Base-by-base conservation (phyloP, 2,113 vertebrate genomes). In the Toxotes chatareus region DNA sequence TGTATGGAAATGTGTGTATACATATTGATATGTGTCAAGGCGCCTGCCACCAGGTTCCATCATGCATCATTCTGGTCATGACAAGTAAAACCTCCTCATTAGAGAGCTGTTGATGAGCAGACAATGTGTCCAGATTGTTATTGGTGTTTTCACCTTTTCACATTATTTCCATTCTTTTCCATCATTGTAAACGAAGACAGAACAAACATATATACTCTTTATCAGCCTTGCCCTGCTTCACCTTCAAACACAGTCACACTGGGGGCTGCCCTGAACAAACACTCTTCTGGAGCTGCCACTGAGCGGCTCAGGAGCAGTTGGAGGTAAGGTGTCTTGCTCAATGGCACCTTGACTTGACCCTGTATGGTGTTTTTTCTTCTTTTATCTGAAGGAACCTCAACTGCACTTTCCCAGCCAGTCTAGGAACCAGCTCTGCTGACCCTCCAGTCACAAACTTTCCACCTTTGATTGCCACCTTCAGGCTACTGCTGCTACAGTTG, bases 281-380 rank as follows among this genome's bases (percentile, higher is more conserved):
- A 19, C 42, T 76, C 66, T 61, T 42, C 83, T 83, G 68, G 79
- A 71, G 79, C 69, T 65, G 56, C 76, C 42, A 36, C 73, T 66
- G 69, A 84, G 69, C 67, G 51, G 57, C 70, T 76, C 85, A 38
- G 82, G 46, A 85, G 73, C 63, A 60, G 75, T 47, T 84, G 69
- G 77, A 78, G 90, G 53, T 76, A 76, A 87, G 83, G 73, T 59
- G 76, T 86, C 74, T 83, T 81, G 86, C 85, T 87, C 79, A 92
- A 90, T 65, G 88, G 73, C 88, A 86, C 88, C 84, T 90, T 89
- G 76, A 74, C 75, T 79, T 76, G 51, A 71, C 74, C 73, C 27
- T 27, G 1, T 56, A 8, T 63, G 42, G 47, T 21, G 59, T 57
- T 46, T 47, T 17, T 56, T 42, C 66, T 53, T 27, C 47, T 84